Evolutionary conservation across 2,797 vertebrate genomes (phyloP), one percentile per base, ranked within the genome.

Genomic region (Liasis olivaceus): DNA sequence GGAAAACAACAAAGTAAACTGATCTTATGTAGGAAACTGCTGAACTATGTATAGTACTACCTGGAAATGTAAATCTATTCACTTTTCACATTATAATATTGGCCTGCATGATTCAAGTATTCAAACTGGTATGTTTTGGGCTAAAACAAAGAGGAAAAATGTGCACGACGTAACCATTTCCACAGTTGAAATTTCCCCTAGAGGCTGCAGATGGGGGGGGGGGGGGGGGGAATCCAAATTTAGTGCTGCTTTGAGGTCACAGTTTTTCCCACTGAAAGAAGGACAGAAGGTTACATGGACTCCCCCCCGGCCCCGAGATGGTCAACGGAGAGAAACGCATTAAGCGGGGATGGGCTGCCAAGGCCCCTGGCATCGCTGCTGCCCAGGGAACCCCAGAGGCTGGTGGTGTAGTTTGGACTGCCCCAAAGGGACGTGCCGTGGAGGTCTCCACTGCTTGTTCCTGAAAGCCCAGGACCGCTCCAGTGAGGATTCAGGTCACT

Each of bases 61-160:
- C 98, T 99, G 99, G 99, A 99, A 99, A 99, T 99, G 98, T 99
- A 99, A 98, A 99, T 98, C 98, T 98, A 99, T 98, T 56, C 98
- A 87, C 85, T 97, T 97, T 99, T 99, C 99, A 99, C 99, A 99
- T 99, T 99, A 99, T 99, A 98, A 98, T 98, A 99, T 99, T 99
- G 99, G 99, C 99, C 99, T 99, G 99, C 98, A 99, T 99, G 99
- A 99, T 99, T 99, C 99, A 99, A 99, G 99, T 99, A 99, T 99
- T 99, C 98, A 98, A 99, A 99, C 99, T 99, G 99, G 99, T 99
- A 99, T 99, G 99, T 99, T 99, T 99, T 98, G 99, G 99, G 99
- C 98, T 98, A 99, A 99, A 99, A 99, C 98, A 99, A 99, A 99
- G 60, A 28, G 89, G 89, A 99, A 99, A 98, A 98, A 99, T 99